Evolutionary conservation across 1,140 invertebrate genomes (phyloP).

Genomic region (Pissodes strobi): DNA sequence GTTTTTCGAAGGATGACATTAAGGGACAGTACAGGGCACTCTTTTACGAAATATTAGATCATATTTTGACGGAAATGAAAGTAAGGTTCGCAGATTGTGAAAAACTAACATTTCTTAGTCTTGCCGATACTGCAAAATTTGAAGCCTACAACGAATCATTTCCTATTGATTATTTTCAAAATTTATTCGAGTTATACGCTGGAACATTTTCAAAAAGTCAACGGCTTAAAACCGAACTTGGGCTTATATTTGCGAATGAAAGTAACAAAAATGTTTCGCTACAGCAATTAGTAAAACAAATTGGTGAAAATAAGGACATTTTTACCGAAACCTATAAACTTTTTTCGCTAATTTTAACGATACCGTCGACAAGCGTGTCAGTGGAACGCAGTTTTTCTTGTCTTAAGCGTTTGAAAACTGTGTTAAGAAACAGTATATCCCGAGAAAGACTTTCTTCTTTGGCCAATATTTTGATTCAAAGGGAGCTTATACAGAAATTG

Average conservation of each 20-base stretch:
- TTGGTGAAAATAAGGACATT: conserved; percentile 5
- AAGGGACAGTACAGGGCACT: no score
- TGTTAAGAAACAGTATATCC: no score
- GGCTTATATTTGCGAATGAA: not conserved
- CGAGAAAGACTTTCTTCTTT: not conserved
- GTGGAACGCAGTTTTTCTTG: not conserved
- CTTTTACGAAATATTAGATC: not conserved
- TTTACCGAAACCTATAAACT: conserved; percentile 9
- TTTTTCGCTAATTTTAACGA: conserved; percentile 2
- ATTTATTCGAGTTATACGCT: not conserved
- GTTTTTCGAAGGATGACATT: no score
- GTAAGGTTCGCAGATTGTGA: conserved; percentile 4
- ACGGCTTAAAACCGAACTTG: conserved; percentile 2
- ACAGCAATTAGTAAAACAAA: conserved; percentile 2
- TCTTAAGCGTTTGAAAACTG: no score
- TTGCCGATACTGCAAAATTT: not conserved
- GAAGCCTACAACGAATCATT: not conserved
- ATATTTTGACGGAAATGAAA: conserved; percentile 4
- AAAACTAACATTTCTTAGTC: not conserved
- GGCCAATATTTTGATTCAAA: not conserved
- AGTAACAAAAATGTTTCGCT: not conserved
- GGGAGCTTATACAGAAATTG: conserved; percentile 2
- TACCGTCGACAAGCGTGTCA: not conserved
- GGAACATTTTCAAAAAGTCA: not conserved
- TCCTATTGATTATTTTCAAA: not conserved